These are phyloP conservation scores for Mormyrus lacerda DNA, from an alignment of 2,113 vertebrate genomes.

Conservation along the genomic window DNA sequence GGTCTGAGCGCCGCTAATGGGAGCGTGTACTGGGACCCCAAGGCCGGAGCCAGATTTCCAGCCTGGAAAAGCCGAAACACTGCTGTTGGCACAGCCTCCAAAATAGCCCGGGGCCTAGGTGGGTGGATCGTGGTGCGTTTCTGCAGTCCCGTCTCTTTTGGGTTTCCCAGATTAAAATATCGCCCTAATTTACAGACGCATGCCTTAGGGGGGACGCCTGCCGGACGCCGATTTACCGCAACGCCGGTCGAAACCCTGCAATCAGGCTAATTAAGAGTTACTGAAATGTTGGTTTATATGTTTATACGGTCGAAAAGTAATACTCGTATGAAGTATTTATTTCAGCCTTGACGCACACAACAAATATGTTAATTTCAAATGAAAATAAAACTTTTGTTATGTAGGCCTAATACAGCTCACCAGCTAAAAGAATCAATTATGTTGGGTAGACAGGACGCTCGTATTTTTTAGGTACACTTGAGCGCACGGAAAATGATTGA, in stretches of 20 bases:
- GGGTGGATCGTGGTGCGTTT: background rate
- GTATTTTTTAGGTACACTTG: background rate
- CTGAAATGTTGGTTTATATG: too few species aligned
- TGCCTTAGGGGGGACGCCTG: background rate
- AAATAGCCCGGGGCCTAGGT: background rate
- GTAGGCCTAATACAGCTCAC: background rate
- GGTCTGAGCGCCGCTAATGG: too few species aligned
- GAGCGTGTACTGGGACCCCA: background rate
- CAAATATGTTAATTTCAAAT: background rate
- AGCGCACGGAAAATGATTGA: background rate
- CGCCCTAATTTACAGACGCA: background rate
- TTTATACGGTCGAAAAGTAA: background rate
- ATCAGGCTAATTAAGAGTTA: too few species aligned
- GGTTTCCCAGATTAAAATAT: background rate
- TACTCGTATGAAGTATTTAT: background rate
- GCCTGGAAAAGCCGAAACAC: background rate
- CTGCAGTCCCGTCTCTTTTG: background rate
- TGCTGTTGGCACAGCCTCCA: background rate
- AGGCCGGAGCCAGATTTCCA: background rate
- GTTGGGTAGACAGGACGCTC: background rate
- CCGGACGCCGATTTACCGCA: background rate
- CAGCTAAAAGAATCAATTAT: background rate
- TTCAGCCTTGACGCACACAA: background rate
- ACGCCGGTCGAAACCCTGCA: too few species aligned
- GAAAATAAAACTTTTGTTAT: background rate